Base-by-base conservation (phyloP, 2,888 invertebrate genomes). In the Lasioglossum lativentre region DNA sequence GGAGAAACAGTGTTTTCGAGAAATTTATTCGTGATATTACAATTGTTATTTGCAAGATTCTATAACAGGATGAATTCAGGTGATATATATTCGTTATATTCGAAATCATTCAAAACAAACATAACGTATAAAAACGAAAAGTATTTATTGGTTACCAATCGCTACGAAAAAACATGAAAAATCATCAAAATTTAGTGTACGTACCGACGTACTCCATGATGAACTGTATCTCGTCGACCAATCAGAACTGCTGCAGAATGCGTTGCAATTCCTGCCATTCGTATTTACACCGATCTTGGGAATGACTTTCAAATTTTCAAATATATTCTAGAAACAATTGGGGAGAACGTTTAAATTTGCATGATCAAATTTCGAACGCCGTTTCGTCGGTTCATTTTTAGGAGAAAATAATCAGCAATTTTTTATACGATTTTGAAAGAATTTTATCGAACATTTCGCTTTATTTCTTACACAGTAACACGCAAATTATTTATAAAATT, bases 171-270 rank as follows among this genome's bases (percentile, higher is more conserved):
- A 80, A 73, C 72, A 86, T 75, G 82, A 89, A 89, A 91, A 90
- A 83, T 90, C 80, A 79, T 72, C 63, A 80, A 85, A 78, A 89
- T 88, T 91, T 78, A 68, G 19, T 85, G 82, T 87, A 92, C 93
- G 79, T 92, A 93, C 93, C 93, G 78, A 92, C 90, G 90, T 90
- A 93, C 93, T 93, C 93, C 93, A 93, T 93, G 93, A 93, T 93
- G 93, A 88, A 92, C 88, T 85, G 82, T 91, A 82, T 88, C 87
- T 75, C 82, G 52, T 86, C 80, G 79, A 75, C 90, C 91, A 91
- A 90, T 90, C 91, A 91, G 86, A 91, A 85, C 80, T 89, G 76
- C 82, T 80, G 75, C 81, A 87, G 89, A 70, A 81, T 82, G 77
- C 86, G 85, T 83, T 89, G 84, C 77, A 82, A 70, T 80, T 85